phyloP scores from a whole-genome alignment of 2,797 vertebrate species.

The Oophaga sylvatica region DNA sequence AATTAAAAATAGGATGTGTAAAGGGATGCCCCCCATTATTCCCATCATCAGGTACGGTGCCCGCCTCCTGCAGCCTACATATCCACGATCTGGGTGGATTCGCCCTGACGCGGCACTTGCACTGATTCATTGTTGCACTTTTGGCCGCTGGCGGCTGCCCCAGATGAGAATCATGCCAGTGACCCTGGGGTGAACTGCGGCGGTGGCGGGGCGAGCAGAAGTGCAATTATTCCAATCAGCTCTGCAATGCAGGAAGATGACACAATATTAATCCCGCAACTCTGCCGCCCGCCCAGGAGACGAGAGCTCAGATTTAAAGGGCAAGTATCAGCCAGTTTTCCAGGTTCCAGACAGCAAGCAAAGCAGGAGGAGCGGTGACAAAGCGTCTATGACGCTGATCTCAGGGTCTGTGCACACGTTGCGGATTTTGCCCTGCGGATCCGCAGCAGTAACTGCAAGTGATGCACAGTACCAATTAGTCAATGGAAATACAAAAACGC shows the following conservation, averaged over 20 bases:
- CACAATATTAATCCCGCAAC: neutral
- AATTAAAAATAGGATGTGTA: too few species aligned
- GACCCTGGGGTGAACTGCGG: neutral
- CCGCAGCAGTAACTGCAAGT: too few species aligned
- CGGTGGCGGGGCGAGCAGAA: neutral
- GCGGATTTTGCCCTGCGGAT: too few species aligned
- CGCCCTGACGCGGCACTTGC: neutral
- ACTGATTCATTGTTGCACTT: neutral
- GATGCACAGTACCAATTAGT: too few species aligned
- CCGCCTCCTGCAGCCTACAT: too few species aligned
- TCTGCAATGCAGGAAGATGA: conserved; percentile 42
- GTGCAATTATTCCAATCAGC: neutral
- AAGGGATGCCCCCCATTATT: too few species aligned
- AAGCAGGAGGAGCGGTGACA: too few species aligned
- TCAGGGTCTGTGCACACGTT: too few species aligned
- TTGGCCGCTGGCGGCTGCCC: neutral
- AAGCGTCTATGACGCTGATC: too few species aligned
- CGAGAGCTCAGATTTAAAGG: neutral
- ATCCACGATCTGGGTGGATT: neutral
- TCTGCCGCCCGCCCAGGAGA: neutral
- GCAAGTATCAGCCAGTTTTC: neutral
- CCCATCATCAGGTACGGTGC: too few species aligned
- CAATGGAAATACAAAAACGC: too few species aligned
- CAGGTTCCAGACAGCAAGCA: too few species aligned
- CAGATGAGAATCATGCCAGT: neutral